Conservation (phyloP, 2,113 vertebrate species). For the Amblyopsis rosae region DNA sequence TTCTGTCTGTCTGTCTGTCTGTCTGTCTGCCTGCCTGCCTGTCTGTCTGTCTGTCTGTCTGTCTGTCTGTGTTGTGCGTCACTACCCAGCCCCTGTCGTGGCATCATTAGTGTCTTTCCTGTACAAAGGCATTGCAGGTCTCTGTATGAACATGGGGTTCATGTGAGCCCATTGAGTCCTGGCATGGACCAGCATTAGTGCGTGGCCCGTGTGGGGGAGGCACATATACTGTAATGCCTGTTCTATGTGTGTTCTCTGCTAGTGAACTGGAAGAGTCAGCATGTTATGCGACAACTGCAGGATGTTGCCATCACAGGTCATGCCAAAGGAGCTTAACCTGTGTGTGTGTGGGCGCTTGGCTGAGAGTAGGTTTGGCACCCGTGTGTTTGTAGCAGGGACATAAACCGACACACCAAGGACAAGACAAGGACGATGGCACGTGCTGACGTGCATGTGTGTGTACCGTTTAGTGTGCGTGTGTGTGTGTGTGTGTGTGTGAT, state of each 20-base stretch:
- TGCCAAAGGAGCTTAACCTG: slow-evolving; percentile 15
- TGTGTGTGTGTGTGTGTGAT: background rate
- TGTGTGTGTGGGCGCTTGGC: background rate
- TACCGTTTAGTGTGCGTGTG: background rate
- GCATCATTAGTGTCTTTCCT: slow-evolving; percentile 3
- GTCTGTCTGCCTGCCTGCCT: too few relatives aligned
- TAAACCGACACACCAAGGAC: too few relatives aligned
- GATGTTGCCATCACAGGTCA: slow-evolving; percentile 29
- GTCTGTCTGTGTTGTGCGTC: background rate
- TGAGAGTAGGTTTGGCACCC: too few relatives aligned
- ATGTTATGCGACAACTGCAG: slow-evolving; percentile 5
- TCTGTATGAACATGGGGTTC: slow-evolving; percentile 18
- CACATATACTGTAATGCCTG: background rate
- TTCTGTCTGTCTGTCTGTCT: slow-evolving; percentile 2
- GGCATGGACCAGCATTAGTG: background rate
- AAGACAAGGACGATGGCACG: too few relatives aligned
- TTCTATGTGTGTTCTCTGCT: slow-evolving; percentile 5
- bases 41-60: background rate
- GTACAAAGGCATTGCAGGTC: slow-evolving; percentile 26
- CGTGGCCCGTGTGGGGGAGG: background rate
- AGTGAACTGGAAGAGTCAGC: slow-evolving; percentile 12
- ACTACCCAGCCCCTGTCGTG: background rate
- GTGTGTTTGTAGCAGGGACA: too few relatives aligned
- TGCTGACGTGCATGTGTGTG: background rate
- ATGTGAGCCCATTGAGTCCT: slow-evolving; percentile 9